Evolutionary conservation across 2,888 invertebrate species (phyloP), one percentile per base, ranked within the genome.

Genomic region (Agrotis clavis): DNA sequence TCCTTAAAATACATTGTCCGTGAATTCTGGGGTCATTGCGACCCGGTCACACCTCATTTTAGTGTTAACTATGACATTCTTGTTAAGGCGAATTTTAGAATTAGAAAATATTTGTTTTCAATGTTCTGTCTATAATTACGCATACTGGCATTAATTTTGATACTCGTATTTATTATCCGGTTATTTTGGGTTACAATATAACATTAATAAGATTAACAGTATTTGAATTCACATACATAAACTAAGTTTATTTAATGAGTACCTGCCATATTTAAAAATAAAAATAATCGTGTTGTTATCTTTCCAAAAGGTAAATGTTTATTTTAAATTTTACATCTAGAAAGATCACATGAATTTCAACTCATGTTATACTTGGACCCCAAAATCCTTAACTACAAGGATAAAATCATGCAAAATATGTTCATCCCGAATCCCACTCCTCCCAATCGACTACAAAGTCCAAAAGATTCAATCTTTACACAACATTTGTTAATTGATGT

Each of bases 1-100:
- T 91, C 91, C 91, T 93, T 91, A 93, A 94, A 95, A 91, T 95
- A 95, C 93, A 96, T 96, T 93, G 93, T 90, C 94, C 96, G 94
- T 95, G 86, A 95, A 94, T 85, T 90, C 84, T 85, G 82, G 94
- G 95, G 94, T 94, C 94, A 92, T 92, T 94, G 91, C 87, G 87
- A 88, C 87, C 88, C 91, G 87, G 95, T 94, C 93, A 94, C 93
- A 93, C 92, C 89, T 92, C 88, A 92, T 94, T 93, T 91, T 85
- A 78, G 86, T 88, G 87, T 91, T 92, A 90, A 89, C 87, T 88
- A 88, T 89, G 80, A 75, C 69, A 71, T 69, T 84, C 51, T 70
- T 61, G 78, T 64, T 82, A 57, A 45, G 3, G 69, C 78, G 35
- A 56, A 7, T n/a, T 71, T 72, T 16, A 6, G 18, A 30, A 16